Conservation (phyloP, 1,140 invertebrate species). For the Melitaea cinxia region DNA sequence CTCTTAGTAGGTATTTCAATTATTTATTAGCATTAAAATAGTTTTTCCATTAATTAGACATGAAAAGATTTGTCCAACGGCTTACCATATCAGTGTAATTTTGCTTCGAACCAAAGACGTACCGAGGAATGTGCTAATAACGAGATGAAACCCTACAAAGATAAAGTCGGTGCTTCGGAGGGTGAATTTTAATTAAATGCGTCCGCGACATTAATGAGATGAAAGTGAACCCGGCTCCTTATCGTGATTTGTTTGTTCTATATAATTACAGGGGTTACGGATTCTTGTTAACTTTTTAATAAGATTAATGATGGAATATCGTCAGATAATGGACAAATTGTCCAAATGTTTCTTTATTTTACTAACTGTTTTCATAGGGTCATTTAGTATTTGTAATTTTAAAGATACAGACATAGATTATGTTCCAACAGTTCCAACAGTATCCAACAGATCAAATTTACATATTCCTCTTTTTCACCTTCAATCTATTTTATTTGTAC, state of each 20-base stretch:
- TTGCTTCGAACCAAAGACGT: constrained; percentile 33
- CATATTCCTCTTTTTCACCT: too few species aligned
- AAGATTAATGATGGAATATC: constrained; percentile 20
- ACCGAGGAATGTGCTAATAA: constrained; percentile 70
- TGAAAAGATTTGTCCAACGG: neutral
- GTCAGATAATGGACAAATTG: neutral
- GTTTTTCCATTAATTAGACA: too few species aligned
- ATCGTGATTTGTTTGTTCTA: constrained; percentile 72
- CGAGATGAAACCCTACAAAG: constrained; percentile 58
- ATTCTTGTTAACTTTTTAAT: constrained; percentile 38
- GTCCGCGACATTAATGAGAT: constrained; percentile 71
- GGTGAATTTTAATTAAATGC: constrained; percentile 77
- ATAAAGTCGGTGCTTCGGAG: constrained; percentile 54
- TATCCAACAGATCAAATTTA: too few species aligned
- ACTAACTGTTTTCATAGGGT: neutral
- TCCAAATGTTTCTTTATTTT: neutral
- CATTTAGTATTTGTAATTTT: too few species aligned
- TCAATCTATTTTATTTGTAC: too few species aligned
- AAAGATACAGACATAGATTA: too few species aligned
- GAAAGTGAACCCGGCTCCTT: constrained; percentile 59
- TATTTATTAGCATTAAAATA: too few species aligned
- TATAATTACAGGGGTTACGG: constrained; percentile 46
- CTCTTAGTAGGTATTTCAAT: too few species aligned
- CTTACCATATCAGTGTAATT: constrained; percentile 34
- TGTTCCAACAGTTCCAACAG: too few species aligned